Base-by-base conservation (phyloP, 2,113 vertebrate species). In the Pelvicachromis taeniatus region DNA sequence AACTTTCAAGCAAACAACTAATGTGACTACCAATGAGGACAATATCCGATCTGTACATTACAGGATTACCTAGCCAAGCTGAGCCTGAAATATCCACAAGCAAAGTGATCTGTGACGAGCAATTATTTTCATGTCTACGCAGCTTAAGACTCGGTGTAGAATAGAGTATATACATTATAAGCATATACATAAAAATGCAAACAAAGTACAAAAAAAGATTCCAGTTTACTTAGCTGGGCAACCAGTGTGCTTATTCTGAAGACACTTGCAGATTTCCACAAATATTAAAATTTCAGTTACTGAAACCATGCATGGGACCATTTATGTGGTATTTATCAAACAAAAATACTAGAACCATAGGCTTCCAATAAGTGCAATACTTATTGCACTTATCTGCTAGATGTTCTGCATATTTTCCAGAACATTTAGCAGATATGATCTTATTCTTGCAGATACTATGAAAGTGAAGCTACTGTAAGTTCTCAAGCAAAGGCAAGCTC, bases 111-210 rank as follows among this genome's bases (percentile, higher is more conserved):
- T 23, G 38, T 42, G 63, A 68, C 1, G 7, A 68, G 61, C 61
- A 65, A 65, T 38, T 38, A 7, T 17, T n/a, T n/a, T 4, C 10
- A 23, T 65, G 35, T 65, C 8, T 40, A 23, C 42, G 35, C 63
- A 42, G 19, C 35, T 10, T 68, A 26, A 9, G 63, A 45, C 13
- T 68, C 11, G 38, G 65, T 70, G 13, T 10, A 45, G 63, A 70
- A 0, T 14, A 2, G 38, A 26, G 13, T 6, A 45, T 45, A 0
- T 1, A 26, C 26, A 68, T 42, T 68, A 0, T 26, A 68, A 26
- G 38, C n/a, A 42, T 42, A 26, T 26, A 26, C 26, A 70, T 26
- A 45, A 6, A 70, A 48, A 70, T 26, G 0, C 40, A 48, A 26
- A 70, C 63, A 45, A 23, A 16, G n/a, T 40, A 70, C 40, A 48